Conservation (phyloP, 2,113 vertebrate species). For the Dissostichus mawsoni region DNA sequence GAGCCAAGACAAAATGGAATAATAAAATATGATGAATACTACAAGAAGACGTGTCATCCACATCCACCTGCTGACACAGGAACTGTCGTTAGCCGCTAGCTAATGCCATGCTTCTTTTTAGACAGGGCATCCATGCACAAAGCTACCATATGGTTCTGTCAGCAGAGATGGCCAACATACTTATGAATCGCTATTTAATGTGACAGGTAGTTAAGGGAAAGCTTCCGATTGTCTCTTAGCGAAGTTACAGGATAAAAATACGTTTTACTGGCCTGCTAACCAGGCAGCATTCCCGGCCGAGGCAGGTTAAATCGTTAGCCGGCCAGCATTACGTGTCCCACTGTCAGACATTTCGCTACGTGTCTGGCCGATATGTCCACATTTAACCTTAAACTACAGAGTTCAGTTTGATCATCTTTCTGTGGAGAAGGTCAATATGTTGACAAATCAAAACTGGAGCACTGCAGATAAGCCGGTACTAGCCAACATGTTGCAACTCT, state of each 20-base stretch:
- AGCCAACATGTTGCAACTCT: slow-evolving; percentile 8
- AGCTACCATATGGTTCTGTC: slow-evolving; percentile 34
- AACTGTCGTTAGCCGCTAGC: slow-evolving; percentile 68
- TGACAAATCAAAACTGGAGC: not conserved
- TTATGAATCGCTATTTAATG: not conserved
- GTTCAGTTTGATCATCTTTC: not conserved
- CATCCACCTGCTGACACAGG: slow-evolving; percentile 70
- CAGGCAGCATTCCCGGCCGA: slow-evolving; percentile 10
- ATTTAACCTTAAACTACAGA: slow-evolving; percentile 15
- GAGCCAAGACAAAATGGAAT: too few species aligned
- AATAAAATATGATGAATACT: not conserved
- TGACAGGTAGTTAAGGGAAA: not conserved
- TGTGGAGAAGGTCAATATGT: not conserved
- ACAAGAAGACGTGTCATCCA: slow-evolving; percentile 68
- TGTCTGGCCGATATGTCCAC: slow-evolving; percentile 49
- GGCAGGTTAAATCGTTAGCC: slow-evolving; percentile 42
- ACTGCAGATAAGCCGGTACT: not conserved
- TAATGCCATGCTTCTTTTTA: slow-evolving; percentile 64
- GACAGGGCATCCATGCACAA: slow-evolving; percentile 28
- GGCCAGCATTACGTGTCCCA: slow-evolving; percentile 76
- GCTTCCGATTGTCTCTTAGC: not conserved
- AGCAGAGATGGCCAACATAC: not conserved
- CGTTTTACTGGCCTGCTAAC: slow-evolving; percentile 40
- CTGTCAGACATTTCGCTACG: slow-evolving; percentile 61
- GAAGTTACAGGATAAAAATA: not conserved